Evolutionary conservation across 2,113 vertebrate species (phyloP), one percentile per base, ranked within the genome.

Genomic region (Poeciliopsis retropinna): DNA sequence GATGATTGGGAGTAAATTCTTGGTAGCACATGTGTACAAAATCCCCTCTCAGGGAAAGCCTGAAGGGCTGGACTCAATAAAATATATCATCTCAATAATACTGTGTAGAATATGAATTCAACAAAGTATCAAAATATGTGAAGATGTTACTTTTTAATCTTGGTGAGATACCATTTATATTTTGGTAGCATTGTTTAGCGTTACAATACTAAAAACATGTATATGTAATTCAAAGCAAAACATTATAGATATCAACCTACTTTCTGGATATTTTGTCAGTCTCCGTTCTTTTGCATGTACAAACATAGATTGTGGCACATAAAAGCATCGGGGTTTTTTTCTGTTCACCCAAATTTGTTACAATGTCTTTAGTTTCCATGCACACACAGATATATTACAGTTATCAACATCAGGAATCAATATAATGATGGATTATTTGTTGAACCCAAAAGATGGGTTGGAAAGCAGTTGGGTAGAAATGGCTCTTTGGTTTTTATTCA

Each of bases 71-170:
- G 10, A 73, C 8, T 68, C 8, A 47, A 60, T 72, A 8, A 54
- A 70, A 30, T 61, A 69, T 31, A 68, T 84, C 11, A 17, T 64
- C 85, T 92, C 82, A 80, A 79, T 32, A 25, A 83, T 54, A 73
- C 66, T 80, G 70, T 76, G 29, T 30, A 27, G 67, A 81, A 81
- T 79, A 78, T 63, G 80, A 76, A 79, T 70, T 39, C 39, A 76
- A 75, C 76, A 17, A 30, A 60, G 37, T 72, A 70, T 84, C 44
- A 81, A 76, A 71, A 39, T 62, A 6, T 25, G n/a, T 15, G 13
- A 10, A 15, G 2, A 31, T n/a, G 10, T 54, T 68, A 31, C 54
- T 31, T 10, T 69, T 22, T 30, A 8, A 54, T 54, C 64, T 78
- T 30, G 74, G 68, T 75, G n/a, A 80, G 27, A 51, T 14, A 0